Evolutionary conservation across 2,888 invertebrate genomes (phyloP).

Genomic region (Pyrocoelia pectoralis): DNA sequence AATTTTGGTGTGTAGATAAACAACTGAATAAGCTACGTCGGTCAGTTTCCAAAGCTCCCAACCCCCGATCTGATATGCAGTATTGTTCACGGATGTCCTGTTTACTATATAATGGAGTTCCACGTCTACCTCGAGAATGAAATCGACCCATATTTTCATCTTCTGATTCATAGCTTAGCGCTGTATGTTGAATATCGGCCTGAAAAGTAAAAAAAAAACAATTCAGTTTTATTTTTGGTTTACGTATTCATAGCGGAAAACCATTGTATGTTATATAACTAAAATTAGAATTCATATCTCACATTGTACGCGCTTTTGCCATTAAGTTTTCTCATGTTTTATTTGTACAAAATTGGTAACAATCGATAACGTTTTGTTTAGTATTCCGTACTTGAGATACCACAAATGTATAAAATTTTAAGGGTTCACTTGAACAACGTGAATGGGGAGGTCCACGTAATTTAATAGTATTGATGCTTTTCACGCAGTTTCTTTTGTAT

Average conservation of each 20-base stretch:
- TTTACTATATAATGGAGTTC: constrained; percentile 78
- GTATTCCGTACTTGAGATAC: background rate
- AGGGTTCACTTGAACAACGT: background rate
- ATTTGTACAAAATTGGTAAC: background rate
- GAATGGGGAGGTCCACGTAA: background rate
- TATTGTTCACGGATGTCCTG: constrained; percentile 87
- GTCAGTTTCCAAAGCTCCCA: constrained; percentile 79
- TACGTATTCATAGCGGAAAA: too few species aligned
- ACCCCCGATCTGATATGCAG: constrained; percentile 90
- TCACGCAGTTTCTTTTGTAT: background rate
- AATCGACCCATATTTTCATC: constrained; percentile 80
- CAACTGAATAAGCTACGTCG: constrained; percentile 82
- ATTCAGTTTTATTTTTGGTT: background rate
- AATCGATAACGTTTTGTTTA: background rate
- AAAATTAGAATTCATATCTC: background rate
- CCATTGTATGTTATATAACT: background rate
- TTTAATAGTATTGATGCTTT: background rate
- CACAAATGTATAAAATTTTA: background rate
- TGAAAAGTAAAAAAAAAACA: constrained; percentile 50
- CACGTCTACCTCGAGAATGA: constrained; percentile 65
- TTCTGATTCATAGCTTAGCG: constrained; percentile 81
- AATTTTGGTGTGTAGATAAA: constrained; percentile 78
- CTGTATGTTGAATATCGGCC: constrained; percentile 76
- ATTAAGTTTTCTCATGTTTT: too few species aligned
- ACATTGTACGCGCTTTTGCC: background rate